A percentile compares a stretch with the other conserved stretches of the same genome.
Conservation (phyloP, 2,888 invertebrate genomes). For the Rhamnusium bicolor region DNA sequence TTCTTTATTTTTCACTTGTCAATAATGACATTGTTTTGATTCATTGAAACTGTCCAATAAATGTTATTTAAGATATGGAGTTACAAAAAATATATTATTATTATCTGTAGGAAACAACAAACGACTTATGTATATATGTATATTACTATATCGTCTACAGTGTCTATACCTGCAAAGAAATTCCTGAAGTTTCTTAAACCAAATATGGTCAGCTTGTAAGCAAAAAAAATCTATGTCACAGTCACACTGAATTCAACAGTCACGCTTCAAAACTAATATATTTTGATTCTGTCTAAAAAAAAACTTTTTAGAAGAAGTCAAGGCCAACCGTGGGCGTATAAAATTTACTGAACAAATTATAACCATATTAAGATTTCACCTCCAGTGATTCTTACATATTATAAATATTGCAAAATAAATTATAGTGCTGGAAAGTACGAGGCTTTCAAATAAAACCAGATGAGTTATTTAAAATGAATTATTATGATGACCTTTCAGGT, state of each 20-base stretch:
- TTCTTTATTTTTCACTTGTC: too few species aligned
- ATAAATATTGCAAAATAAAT: conserved; percentile 4
- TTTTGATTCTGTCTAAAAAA: neutral
- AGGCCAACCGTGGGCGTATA: conserved; percentile 1
- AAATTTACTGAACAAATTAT: neutral
- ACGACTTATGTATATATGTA: too few species aligned
- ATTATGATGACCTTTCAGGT: conserved; percentile 45
- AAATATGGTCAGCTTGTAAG: neutral
- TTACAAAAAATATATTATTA: too few species aligned
- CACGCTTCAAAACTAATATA: neutral
- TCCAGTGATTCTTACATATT: neutral
- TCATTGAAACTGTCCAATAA: too few species aligned
- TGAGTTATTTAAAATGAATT: conserved; percentile 15
- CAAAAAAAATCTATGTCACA: neutral
- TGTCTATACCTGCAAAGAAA: too few species aligned
- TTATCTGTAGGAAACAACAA: too few species aligned
- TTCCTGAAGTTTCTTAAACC: too few species aligned
- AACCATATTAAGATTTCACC: neutral
- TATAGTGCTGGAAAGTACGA: neutral
- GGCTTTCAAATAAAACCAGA: conserved; percentile 4
- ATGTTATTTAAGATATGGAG: too few species aligned
- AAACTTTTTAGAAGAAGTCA: neutral
- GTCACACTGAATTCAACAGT: neutral
- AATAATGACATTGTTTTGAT: too few species aligned
- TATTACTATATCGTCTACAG: too few species aligned